These are phyloP conservation scores for Ypsolopha scabrella DNA, from an alignment of 2,888 invertebrate genomes.

Conservation along the genomic window DNA sequence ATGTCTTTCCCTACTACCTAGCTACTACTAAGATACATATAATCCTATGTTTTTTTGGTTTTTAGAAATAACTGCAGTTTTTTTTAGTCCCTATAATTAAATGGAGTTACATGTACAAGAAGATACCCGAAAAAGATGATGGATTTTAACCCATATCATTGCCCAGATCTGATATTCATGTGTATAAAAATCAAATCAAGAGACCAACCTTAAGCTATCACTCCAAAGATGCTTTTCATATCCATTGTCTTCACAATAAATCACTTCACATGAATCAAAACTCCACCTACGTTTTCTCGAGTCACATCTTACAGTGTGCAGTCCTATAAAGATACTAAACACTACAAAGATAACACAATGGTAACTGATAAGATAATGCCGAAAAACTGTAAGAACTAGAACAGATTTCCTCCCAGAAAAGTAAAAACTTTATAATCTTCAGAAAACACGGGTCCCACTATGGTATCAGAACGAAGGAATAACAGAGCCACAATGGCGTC, in stretches of 20 bases:
- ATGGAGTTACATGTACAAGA: no score
- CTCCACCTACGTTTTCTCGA: no score
- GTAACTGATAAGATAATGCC: not conserved
- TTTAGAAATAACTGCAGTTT: no score
- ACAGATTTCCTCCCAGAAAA: not conserved
- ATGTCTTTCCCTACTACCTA: no score
- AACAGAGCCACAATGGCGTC: not conserved
- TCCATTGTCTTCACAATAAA: not conserved
- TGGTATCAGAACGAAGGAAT: not conserved
- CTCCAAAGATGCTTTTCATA: not conserved
- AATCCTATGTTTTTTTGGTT: no score
- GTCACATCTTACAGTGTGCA: not conserved
- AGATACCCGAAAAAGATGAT: no score
- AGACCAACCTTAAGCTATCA: no score
- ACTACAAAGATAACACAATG: slow-evolving; percentile 1
- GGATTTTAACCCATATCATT: no score
- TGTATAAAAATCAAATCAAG: no score
- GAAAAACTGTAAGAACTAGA: not conserved
- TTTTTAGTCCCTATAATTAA: no score
- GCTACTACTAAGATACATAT: no score
- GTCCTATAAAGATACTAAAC: not conserved
- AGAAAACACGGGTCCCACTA: not conserved
- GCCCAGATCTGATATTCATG: no score
- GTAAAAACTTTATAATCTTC: not conserved
- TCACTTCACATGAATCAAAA: not conserved